Evolutionary conservation across 2,888 invertebrate species (phyloP).

Genomic region (Stomorhina lunata): DNA sequence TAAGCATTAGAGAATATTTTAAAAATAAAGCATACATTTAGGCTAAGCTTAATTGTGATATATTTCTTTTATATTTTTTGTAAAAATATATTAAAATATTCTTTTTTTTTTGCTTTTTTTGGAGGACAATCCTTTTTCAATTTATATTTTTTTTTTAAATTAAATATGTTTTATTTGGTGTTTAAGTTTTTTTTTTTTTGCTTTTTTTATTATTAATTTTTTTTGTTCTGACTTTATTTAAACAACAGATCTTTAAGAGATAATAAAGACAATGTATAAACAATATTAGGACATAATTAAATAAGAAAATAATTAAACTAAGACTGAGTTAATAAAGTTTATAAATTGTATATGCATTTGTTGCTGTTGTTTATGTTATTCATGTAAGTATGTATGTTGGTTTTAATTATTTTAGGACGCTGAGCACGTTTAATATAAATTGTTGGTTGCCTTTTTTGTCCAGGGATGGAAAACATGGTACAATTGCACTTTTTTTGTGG

Average conservation of each 20-base stretch:
- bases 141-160: slow-evolving; percentile 2
- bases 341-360: background rate
- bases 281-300: background rate
- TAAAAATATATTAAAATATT: slow-evolving; percentile 1
- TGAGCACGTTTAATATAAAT: slow-evolving; percentile 48
- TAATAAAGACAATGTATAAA: background rate
- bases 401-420: too few relatives aligned
- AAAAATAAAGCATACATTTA: slow-evolving; percentile 33
- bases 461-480: too few relatives aligned
- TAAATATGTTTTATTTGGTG: slow-evolving; percentile 20
- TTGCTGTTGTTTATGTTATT: background rate
- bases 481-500: too few relatives aligned
- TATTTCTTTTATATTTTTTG: background rate
- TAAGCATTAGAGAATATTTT: background rate
- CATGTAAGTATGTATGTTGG: slow-evolving; percentile 6
- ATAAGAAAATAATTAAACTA: slow-evolving; percentile 33
- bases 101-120: background rate
- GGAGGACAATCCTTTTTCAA: background rate
- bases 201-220: background rate
- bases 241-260: background rate
- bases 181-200: background rate
- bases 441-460: background rate
- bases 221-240: background rate
- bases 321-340: slow-evolving; percentile 41
- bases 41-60: slow-evolving; percentile 25